phyloP scores from a whole-genome alignment of 2,888 invertebrate species.

The Schizotus pectinicornis region DNA sequence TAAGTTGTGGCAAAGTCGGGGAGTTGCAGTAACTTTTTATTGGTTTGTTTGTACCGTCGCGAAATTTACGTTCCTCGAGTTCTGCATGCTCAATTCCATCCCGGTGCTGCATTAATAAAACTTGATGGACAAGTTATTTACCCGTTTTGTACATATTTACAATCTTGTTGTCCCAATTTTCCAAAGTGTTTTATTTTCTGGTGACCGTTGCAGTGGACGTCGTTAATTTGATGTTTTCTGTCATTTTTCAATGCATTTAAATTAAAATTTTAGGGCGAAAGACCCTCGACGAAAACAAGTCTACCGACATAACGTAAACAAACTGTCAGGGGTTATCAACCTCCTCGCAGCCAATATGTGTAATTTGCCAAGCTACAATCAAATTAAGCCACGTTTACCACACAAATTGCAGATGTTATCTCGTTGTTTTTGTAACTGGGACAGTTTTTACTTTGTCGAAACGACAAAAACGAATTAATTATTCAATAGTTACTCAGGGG shows the following conservation, averaged over 20 bases:
- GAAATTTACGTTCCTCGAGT: no score
- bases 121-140: no score
- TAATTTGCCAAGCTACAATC: constrained; percentile 23
- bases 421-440: constrained; percentile 7
- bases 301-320: constrained; percentile 21
- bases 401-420: constrained; percentile 18
- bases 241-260: constrained; percentile 25
- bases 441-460: constrained; percentile 11
- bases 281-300: constrained; percentile 17
- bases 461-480: constrained; percentile 4
- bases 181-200: neutral
- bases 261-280: constrained; percentile 24
- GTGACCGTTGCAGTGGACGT: neutral
- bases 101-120: no score
- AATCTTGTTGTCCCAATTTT: neutral
- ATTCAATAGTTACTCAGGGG: no score
- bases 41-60: no score
- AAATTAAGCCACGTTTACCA: constrained; percentile 16
- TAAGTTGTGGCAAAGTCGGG: no score
- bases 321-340: constrained; percentile 24
- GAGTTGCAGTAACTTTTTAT: no score
- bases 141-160: no score
- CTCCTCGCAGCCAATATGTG: constrained; percentile 11
- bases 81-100: no score
- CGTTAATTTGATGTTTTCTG: constrained; percentile 1